phyloP scores from a whole-genome alignment of 2,113 vertebrate genomes.

The Morphnarchus princeps region DNA sequence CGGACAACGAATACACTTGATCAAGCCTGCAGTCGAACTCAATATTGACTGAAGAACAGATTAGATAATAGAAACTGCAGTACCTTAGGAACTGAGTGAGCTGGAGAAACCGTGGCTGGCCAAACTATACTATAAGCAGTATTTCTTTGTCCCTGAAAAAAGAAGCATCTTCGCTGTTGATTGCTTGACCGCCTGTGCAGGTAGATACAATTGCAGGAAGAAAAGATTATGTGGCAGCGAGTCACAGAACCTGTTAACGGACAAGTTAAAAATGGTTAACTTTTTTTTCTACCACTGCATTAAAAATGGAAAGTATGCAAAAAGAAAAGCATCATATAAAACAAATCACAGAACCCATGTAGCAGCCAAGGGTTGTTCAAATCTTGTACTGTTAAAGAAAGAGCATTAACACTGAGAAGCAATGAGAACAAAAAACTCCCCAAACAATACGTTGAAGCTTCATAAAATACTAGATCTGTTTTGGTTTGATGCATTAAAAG shows the following conservation, averaged over 20 bases:
- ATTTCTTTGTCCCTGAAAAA: constrained; percentile 72
- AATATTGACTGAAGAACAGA: constrained; percentile 50
- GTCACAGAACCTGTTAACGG: constrained; percentile 66
- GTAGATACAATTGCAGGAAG: constrained; percentile 61
- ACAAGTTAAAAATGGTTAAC: constrained; percentile 44
- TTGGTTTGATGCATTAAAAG: not conserved
- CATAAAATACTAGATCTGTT: not conserved
- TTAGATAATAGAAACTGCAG: constrained; percentile 53
- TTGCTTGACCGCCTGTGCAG: constrained; percentile 64
- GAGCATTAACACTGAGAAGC: not conserved
- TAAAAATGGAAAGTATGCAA: constrained; percentile 19
- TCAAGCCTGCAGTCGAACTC: constrained; percentile 23
- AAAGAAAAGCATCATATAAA: constrained; percentile 7
- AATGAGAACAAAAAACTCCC: not conserved
- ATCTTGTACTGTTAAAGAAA: not conserved
- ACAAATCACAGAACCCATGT: not conserved
- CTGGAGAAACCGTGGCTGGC: constrained; percentile 76
- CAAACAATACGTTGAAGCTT: not conserved
- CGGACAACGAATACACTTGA: constrained; percentile 35
- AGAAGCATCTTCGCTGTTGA: constrained; percentile 76
- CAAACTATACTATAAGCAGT: constrained; percentile 72
- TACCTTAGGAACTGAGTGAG: constrained; percentile 81
- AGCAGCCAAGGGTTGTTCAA: not conserved
- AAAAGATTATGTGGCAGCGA: constrained; percentile 59
- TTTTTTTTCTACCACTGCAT: not conserved